Evolutionary conservation across 2,797 vertebrate species (phyloP), one percentile per base, ranked within the genome.

Genomic region (Hirundo rustica): DNA sequence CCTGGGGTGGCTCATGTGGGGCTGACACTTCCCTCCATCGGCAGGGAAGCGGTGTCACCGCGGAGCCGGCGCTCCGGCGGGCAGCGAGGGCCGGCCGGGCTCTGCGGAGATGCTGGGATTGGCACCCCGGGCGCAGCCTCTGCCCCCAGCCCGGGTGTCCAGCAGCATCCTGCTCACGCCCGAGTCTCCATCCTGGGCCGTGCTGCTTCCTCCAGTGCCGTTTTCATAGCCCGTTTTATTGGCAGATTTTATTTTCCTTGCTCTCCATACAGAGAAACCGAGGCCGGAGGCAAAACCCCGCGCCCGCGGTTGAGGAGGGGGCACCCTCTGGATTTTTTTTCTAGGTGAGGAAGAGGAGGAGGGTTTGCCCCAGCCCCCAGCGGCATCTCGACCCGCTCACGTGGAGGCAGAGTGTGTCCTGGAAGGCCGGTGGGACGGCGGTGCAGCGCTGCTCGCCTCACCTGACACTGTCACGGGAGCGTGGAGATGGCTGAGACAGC

Each of bases 81-180:
- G 47, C 84, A 38, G 20, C 0, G 2, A 16, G 29, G 66, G 15
- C 3, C 9, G 47, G 80, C 6, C 5, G 10, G 87, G 45, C 42
- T 1, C 73, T 5, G 55, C 0, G 0, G 71, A 13, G n/a, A 2
- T 17, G 55, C 79, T 7, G 54, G 20, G 9, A 1, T 4, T 25
- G 68, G 65, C 48, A 26, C 8, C 17, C 26, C 5, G 44, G 51
- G 36, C 79, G 50, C 3, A 3, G 38, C 51, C 44, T n/a, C 54
- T 65, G 54, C 50, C 53, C 4, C 2, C 62, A 50, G 30, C 27
- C 22, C 3, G 0, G 3, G 6, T 12, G 34, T 9, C 40, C 29
- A 5, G 47, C 67, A 23, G 26, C 71, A 27, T 9, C 61, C 23
- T 2, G 0, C 25, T 3, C 6, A 2, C 5, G 11, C 58, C 50